These are phyloP conservation scores for Halictus quadricinctus DNA, from an alignment of 2,888 invertebrate genomes.

Conservation along the genomic window DNA sequence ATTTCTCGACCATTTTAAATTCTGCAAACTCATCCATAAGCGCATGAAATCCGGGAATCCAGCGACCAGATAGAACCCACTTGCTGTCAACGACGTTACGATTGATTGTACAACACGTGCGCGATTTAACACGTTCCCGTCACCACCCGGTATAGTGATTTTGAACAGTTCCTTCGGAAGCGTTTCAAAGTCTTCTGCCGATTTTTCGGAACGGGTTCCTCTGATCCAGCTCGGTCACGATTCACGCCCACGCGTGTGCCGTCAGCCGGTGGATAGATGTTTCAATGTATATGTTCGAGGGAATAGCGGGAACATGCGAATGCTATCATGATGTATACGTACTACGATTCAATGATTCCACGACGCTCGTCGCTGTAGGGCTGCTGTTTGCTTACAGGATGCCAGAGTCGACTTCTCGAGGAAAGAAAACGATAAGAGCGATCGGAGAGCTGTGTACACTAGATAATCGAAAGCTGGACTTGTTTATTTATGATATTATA, in stretches of 20 bases:
- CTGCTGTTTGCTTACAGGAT: not conserved
- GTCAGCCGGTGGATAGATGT: not conserved
- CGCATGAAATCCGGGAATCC: no score
- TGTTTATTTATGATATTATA: slow-evolving; percentile 6
- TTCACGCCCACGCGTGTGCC: slow-evolving; percentile 28
- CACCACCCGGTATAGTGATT: no score
- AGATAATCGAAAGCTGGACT: slow-evolving; percentile 1
- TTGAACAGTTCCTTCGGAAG: no score
- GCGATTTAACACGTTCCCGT: no score
- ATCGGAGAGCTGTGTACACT: not conserved
- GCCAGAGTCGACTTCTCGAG: not conserved
- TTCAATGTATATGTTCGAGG: not conserved
- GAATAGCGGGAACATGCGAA: not conserved
- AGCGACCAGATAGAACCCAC: no score
- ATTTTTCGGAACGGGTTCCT: not conserved
- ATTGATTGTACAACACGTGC: no score
- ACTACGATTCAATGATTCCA: slow-evolving; percentile 9
- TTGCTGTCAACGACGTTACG: no score
- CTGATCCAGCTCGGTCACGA: slow-evolving; percentile 29
- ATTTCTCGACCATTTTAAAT: no score
- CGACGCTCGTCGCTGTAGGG: not conserved
- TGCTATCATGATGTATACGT: not conserved
- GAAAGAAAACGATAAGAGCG: not conserved
- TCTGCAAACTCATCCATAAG: no score
- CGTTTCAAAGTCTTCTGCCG: not conserved